Evolutionary conservation across 1,140 invertebrate species (phyloP), one percentile per base, ranked within the genome.

Genomic region (Delia radicum): DNA sequence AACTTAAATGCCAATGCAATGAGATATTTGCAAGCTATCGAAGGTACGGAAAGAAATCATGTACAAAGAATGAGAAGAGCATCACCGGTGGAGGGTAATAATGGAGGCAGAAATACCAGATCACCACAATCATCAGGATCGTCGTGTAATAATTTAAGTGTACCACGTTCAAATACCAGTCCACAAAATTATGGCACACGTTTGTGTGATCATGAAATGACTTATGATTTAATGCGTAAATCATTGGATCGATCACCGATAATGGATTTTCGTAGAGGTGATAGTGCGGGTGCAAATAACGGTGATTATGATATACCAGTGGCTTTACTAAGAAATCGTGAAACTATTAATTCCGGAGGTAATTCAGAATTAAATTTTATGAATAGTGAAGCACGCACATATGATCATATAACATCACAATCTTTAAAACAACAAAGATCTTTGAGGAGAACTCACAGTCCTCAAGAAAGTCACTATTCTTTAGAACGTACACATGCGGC

Each of bases 301-400:
- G 2, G 74, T 76, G 72, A 78, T 37, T 69, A 77, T 81, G 77
- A 73, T 84, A 15, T 79, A 78, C 5, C 75, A 12, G 37, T 55
- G 24, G 7, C 46, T 27, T 10, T 65, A 24, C 15, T 74, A n/a
- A 63, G 73, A 15, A 85, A 84, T 33, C 76, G 82, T 2, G 83
- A 86, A 46, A 84, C 80, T 13, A 86, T 86, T 15, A 84, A 85
- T 72, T 81, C 82, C 0, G 82, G 84, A 1, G 83, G 84, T 15
- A 85, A 84, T 75, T 84, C 81, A 6, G 84, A 85, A 48, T 74
- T 85, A 2, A 85, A 85, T 73, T 85, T 85, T 63, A 80, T 85
- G 81, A 85, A 81, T 77, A 85, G 82, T 62, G 83, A 85, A 28
- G 80, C 81, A 12, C 77, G 81, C 3, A 82, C 82, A 26, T 85